Percentiles rank a stretch among this genome's conserved stretches.
Conservation (phyloP, 2,113 vertebrate genomes). For the Triplophysa tibetana region DNA sequence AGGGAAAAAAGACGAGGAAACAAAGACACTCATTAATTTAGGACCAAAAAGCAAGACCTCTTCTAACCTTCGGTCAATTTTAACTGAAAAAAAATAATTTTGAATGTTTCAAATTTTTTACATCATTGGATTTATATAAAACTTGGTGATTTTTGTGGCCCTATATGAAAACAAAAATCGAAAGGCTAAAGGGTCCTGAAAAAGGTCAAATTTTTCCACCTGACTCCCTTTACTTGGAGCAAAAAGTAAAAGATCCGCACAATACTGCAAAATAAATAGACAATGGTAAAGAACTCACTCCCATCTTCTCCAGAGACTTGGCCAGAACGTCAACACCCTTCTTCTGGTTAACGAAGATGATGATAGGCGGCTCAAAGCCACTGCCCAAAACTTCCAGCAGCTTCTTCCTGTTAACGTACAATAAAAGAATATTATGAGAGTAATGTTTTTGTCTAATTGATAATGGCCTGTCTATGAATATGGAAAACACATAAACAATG, state of each 20-base stretch:
- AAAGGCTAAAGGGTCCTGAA: no score
- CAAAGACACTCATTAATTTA: neutral
- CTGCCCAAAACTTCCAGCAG: constrained; percentile 88
- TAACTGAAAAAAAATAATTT: no score
- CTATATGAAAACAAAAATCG: no score
- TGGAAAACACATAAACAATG: neutral
- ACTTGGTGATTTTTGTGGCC: no score
- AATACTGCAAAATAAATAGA: no score
- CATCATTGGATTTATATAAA: no score
- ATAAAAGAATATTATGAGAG: neutral
- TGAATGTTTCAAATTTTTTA: no score
- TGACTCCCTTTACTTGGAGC: no score
- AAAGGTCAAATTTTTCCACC: no score
- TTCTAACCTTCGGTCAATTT: no score
- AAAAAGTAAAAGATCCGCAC: no score
- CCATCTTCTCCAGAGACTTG: constrained; percentile 98
- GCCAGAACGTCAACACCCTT: constrained; percentile 97
- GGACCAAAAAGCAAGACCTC: no score
- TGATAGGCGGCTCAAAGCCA: constrained; percentile 97
- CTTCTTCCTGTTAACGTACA: constrained; percentile 85
- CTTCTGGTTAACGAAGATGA: constrained; percentile 99
- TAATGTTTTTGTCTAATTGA: neutral
- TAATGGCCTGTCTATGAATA: neutral
- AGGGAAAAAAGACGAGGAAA: neutral
- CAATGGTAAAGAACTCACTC: constrained; percentile 74